Evolutionary conservation across 2,113 vertebrate genomes (phyloP).

Genomic region (Hydropotes inermis): DNA sequence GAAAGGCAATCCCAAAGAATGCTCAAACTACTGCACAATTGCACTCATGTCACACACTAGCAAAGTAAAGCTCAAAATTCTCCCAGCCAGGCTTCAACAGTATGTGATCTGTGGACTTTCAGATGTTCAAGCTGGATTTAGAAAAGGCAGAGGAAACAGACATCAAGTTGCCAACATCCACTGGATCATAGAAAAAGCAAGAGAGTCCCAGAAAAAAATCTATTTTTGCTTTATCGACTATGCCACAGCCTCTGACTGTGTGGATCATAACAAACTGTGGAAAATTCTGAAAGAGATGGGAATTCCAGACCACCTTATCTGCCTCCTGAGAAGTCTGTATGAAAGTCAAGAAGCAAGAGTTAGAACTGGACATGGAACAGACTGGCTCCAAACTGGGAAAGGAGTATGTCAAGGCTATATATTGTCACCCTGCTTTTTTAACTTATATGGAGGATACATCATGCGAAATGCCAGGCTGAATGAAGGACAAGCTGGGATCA

Average conservation of each 20-base stretch:
- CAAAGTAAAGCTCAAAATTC: neutral
- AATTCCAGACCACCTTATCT: neutral
- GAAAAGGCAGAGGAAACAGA: neutral
- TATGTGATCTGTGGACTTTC: neutral
- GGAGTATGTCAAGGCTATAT: neutral
- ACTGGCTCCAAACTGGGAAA: neutral
- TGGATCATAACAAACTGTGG: neutral
- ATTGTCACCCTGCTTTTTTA: neutral
- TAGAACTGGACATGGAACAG: neutral
- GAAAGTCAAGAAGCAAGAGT: neutral
- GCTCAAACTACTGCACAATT: neutral
- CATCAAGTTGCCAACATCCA: neutral
- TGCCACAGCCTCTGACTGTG: neutral
- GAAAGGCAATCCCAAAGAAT: neutral
- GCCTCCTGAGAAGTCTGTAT: neutral
- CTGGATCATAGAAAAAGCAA: neutral
- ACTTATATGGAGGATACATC: neutral
- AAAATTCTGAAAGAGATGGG: neutral
- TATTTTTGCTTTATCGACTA: neutral
- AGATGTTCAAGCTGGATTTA: neutral
- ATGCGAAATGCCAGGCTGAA: rapidly evolving
- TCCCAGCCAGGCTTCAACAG: neutral
- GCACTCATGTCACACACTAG: neutral
- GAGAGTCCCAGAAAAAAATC: neutral
- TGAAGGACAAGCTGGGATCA: neutral